phyloP scores from a whole-genome alignment of 2,113 vertebrate genomes.

The Phoenicopterus ruber region DNA sequence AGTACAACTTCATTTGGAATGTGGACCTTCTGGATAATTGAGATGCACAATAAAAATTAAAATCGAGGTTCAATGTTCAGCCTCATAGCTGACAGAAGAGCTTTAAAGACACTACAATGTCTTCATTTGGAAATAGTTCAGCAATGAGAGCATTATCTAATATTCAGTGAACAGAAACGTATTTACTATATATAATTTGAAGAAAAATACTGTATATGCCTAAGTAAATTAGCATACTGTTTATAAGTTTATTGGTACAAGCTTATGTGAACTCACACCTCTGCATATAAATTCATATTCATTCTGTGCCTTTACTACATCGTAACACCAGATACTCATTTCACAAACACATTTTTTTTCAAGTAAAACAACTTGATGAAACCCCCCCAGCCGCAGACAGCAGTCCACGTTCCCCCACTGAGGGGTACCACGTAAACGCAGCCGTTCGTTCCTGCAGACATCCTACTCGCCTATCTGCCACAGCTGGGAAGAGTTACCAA shows the following conservation, averaged over 20 bases:
- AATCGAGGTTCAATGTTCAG: not conserved
- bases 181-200: not conserved
- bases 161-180: not conserved
- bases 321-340: not conserved
- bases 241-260: not conserved
- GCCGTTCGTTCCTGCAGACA: not conserved
- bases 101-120: not conserved
- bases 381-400: not conserved
- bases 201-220: not conserved
- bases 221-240: not conserved
- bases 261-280: not conserved
- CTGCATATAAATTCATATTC: not conserved
- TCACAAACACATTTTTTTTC: not conserved
- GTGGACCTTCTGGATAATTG: not conserved
- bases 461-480: not conserved
- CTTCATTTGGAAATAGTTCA: not conserved
- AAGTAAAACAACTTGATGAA: not conserved
- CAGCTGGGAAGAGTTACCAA: not conserved
- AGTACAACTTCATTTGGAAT: not conserved
- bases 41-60: not conserved
- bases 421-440: rapidly evolving
- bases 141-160: not conserved
- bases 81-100: not conserved
- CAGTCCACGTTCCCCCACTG: not conserved
- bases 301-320: not conserved